Base-by-base conservation (phyloP, 2,113 vertebrate species). In the Plotosus lineatus region DNA sequence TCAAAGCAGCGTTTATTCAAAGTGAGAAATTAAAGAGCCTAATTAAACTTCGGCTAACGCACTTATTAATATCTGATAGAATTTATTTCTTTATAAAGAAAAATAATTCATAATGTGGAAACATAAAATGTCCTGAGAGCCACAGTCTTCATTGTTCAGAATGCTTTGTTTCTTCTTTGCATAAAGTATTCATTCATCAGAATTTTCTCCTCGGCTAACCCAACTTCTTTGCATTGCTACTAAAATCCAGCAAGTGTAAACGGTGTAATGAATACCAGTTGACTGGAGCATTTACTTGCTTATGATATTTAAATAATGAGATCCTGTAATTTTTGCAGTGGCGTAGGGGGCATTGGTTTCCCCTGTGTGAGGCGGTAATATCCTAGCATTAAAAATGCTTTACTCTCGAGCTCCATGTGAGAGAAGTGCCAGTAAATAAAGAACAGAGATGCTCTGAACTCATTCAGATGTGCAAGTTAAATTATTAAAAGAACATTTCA, bases 401-500 rank as follows among this genome's bases (percentile, higher is more conserved):
- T 28, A 42, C 77, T 51, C 69, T 33, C 8, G 10, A 74, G 51
- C 58, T 23, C 75, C 68, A 74, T 65, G 15, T 73, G 48, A 71
- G 58, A 44, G 61, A 71, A 55, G 28, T 14, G 36, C 69, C 46
- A 75, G 66, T 75, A 63, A 75, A 61, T 60, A 68, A 60, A 78
- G 31, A 69, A 75, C 74, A 38, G 48, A 78, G 65, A 77, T 72
- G 33, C 61, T 69, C 65, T 85, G 50, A 75, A 72, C 75, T 77
- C 60, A 36, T 73, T 53, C 60, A 19, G 33, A 71, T 31, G 23
- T 51, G 46, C 69, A 63, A 12, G 38, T 38, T 15, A 44, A 31
- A 74, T 78, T 66, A 63, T 85, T 71, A 68, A 85, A 69, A 75
- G 69, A 82, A 82, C 50, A 48, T 74, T 81, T 85, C 83, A 61